phyloP scores from a whole-genome alignment of 2,888 invertebrate species.

The Orchesella flavescens region DNA sequence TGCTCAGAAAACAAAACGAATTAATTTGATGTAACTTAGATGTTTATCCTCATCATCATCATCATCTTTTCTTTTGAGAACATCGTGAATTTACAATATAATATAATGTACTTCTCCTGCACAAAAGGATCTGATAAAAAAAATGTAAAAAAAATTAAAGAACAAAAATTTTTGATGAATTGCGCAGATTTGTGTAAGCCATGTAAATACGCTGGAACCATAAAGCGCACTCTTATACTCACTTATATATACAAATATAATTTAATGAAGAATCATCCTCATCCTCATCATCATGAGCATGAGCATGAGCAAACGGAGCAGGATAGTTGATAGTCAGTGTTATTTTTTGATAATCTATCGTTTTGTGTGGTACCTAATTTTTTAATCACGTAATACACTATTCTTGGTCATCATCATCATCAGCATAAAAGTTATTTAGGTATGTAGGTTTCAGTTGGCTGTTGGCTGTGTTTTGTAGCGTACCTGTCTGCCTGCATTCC shows the following conservation, averaged over 20 bases:
- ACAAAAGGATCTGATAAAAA: conserved; percentile 4
- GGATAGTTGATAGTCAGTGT: too few relatives aligned
- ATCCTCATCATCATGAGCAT: background rate
- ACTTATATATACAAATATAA: background rate
- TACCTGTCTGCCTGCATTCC: conserved; percentile 53
- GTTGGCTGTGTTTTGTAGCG: too few relatives aligned
- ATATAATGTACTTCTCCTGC: background rate
- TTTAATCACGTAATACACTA: conserved; percentile 55
- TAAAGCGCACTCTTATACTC: background rate
- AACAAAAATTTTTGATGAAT: background rate
- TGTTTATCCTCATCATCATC: background rate
- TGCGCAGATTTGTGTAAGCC: conserved; percentile 6
- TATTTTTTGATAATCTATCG: background rate
- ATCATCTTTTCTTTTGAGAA: background rate
- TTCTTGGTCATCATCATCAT: conserved; percentile 30
- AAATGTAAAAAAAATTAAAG: conserved; percentile 5
- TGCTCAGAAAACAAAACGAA: conserved; percentile 1
- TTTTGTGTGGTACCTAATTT: conserved; percentile 28
- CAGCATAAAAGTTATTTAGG: background rate
- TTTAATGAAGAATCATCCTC: background rate
- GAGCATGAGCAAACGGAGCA: too few relatives aligned
- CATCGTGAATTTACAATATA: background rate
- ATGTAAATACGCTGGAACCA: background rate
- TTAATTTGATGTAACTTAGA: conserved; percentile 10
- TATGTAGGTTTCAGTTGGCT: conserved; percentile 41